Base-by-base conservation (phyloP, 1,140 invertebrate genomes). In the Micrasema longulum region DNA sequence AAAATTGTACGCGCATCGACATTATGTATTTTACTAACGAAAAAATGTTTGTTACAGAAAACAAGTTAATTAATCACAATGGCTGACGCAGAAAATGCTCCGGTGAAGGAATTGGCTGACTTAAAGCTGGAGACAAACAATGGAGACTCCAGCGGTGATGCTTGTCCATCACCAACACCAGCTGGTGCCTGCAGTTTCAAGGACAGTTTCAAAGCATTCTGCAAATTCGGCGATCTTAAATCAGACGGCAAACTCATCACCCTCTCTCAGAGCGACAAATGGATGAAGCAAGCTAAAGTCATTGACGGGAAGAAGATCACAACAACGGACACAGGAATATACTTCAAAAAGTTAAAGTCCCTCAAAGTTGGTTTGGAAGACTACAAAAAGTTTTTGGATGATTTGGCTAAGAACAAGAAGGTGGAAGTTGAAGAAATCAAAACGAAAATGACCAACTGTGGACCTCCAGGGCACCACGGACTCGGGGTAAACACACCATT, bases 351-450 rank as follows among this genome's bases (percentile, higher is more conserved):
- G 79, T 82, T 90, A 65, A 90, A 90, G 85, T 89, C 70, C 2
- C 71, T 66, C 3, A 75, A 75, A 79, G 83, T 94, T 12, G 85
- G 85, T 2, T 82, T 91, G 38, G 87, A 89, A 20, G 93, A 95
- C 72, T 96, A 94, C 79, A 90, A 92, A 78, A 90, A 93, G 77
- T 95, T 93, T 78, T 80, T 95, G 2, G 93, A 94, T 0, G 93
- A 93, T 72, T 79, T 96, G 66, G 90, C 92, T 0, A 94, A 93
- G 77, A 90, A 86, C 71, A 95, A 94, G 83, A 93, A 93, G 77
- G 78, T 94, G 0, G 91, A 94, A 48, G 70, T 91, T 0, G 82
- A 88, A 12, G 91, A 93, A 66, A 91, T 94, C 23, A 93, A 92
- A 78, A 88, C 87, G 65, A 95, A 95, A 79, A 83, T 96, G 85